Base-by-base conservation (phyloP, 1,140 invertebrate genomes). In the Leptopilina boulardi region DNA sequence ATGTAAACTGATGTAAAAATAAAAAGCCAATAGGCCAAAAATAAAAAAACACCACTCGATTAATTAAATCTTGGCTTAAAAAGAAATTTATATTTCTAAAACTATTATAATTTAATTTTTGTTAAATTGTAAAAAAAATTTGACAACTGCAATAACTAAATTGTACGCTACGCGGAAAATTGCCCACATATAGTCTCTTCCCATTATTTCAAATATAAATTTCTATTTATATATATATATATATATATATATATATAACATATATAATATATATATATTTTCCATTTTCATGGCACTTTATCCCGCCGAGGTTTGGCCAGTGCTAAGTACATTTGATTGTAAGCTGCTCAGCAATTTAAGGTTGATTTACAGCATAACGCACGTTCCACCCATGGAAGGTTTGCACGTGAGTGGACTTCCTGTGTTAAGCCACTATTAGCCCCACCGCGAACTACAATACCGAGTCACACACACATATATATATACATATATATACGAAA, bases 311-410 rank as follows among this genome's bases (percentile, higher is more conserved):
- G 75, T 78, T 76, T 51, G 77, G 26, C 72, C 74, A 71, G 77
- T 66, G 82, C 88, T 91, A 89, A 91, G 90, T 90, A 90, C 85
- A 85, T 91, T 91, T 90, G 88, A 91, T 90, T 90, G 90, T 91
- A 90, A 91, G 88, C 87, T 86, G 86, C 84, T 85, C 76, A 74
- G 77, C 82, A 86, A 86, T 90, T 90, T 90, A 89, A 90, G 87
- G 82, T 84, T 89, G 89, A 91, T 89, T 90, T 90, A 90, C 88
- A 87, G 87, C 82, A 51, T 81, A 83, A 84, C 79, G 82, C 70
- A 75, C 80, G 80, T 80, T 76, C 81, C 71, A n/a, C 74, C 42
- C 78, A 78, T 82, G 78, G 82, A 79, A 83, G 76, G 71, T 75
- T 80, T 77, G 84, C 87, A 87, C 89, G 88, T 90, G 89, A 89